These are phyloP conservation scores for Ips nitidus DNA, from an alignment of 1,140 invertebrate species.

Conservation along the genomic window DNA sequence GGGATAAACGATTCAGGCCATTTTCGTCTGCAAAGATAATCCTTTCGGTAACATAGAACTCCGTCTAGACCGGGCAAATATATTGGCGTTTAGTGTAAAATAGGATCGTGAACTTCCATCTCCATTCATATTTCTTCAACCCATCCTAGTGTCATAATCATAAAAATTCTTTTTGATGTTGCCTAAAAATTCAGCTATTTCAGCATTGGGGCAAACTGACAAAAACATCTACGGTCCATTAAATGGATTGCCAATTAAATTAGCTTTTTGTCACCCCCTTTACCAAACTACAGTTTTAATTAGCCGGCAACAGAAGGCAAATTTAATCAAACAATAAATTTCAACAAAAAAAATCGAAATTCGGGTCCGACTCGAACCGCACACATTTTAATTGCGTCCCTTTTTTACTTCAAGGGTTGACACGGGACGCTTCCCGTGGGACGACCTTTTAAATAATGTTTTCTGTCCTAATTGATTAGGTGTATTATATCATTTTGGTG, in stretches of 20 bases:
- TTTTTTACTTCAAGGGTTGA: slow-evolving; percentile 30
- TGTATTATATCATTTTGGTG: background rate
- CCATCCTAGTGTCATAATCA: too few species aligned
- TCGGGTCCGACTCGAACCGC: slow-evolving; percentile 28
- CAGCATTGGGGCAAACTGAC: slow-evolving; percentile 9
- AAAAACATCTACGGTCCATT: slow-evolving; percentile 32
- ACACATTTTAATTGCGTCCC: slow-evolving; percentile 31
- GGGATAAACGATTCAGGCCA: too few species aligned
- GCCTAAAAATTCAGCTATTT: background rate
- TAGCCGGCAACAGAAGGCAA: slow-evolving; percentile 36
- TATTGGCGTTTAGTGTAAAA: too few species aligned
- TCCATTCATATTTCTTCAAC: too few species aligned
- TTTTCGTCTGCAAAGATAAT: too few species aligned
- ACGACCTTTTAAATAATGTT: slow-evolving; percentile 13
- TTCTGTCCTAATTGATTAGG: slow-evolving; percentile 12
- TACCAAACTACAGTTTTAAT: slow-evolving; percentile 37
- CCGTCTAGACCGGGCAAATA: too few species aligned
- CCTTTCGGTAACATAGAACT: too few species aligned
- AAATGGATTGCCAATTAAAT: slow-evolving; percentile 38
- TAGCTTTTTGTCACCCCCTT: slow-evolving; percentile 33
- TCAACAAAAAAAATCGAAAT: slow-evolving; percentile 28
- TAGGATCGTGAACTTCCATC: too few species aligned
- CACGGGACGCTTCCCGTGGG: slow-evolving; percentile 12
- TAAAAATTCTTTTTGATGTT: too few species aligned
- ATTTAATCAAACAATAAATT: slow-evolving; percentile 41